Percentiles rank a stretch among this genome's conserved stretches.
These are phyloP conservation scores for Idaea straminata DNA, from an alignment of 2,888 invertebrate genomes.

Conservation along the genomic window DNA sequence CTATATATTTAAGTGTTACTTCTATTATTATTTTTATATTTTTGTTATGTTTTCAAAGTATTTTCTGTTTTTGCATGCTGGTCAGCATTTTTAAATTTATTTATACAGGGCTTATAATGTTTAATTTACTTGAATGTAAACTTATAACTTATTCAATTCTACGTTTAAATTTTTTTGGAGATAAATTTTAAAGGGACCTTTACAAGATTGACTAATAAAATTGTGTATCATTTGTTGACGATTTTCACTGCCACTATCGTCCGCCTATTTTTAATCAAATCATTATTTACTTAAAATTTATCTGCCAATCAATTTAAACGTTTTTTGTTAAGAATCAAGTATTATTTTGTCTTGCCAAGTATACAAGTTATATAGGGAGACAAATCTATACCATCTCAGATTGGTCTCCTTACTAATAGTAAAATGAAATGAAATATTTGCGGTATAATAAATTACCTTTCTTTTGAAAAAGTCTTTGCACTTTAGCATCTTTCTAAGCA, in stretches of 20 bases:
- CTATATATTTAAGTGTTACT: conserved; percentile 49
- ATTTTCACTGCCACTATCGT: conserved; percentile 17
- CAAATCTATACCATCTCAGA: neutral
- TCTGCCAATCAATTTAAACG: conserved; percentile 39
- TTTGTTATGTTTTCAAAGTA: conserved; percentile 46
- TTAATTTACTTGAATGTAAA: too few relatives aligned
- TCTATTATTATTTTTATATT: conserved; percentile 37
- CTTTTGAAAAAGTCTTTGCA: neutral
- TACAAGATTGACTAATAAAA: conserved; percentile 11
- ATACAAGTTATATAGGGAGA: neutral
- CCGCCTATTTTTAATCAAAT: conserved; percentile 13
- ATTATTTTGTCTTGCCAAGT: neutral
- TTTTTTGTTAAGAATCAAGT: conserved; percentile 4
- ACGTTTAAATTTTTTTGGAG: conserved; percentile 41
- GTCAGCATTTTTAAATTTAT: conserved; percentile 40
- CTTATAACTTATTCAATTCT: neutral
- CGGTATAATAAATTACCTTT: neutral
- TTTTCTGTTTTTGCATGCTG: conserved; percentile 59
- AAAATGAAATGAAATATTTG: neutral
- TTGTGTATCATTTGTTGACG: conserved; percentile 3
- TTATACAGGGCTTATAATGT: neutral
- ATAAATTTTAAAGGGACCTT: conserved; percentile 40
- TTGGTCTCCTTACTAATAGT: neutral
- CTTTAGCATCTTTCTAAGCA: neutral
- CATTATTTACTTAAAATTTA: conserved; percentile 36